These are phyloP conservation scores for Tholera decimalis DNA, from an alignment of 2,888 invertebrate genomes.

Conservation along the genomic window DNA sequence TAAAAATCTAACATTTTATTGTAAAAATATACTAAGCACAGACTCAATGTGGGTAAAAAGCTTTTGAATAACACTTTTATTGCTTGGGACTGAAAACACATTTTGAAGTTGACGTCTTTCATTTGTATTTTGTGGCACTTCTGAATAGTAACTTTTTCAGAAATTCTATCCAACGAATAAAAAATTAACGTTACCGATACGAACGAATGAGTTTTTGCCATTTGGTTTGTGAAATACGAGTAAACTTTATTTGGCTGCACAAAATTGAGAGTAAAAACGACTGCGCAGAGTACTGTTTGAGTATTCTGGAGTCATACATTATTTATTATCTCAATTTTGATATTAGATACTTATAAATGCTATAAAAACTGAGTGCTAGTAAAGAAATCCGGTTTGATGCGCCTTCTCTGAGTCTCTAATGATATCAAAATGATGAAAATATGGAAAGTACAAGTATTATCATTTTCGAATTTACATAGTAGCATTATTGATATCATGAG, in stretches of 20 bases:
- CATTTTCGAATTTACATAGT: constrained; percentile 18
- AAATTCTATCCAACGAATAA: constrained; percentile 7
- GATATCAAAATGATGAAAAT: constrained; percentile 17
- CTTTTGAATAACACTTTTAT: constrained; percentile 25
- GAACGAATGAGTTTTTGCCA: constrained; percentile 4
- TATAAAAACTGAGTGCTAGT: neutral
- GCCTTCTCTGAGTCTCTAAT: constrained; percentile 1
- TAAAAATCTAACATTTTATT: constrained; percentile 9
- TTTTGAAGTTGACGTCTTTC: constrained; percentile 20
- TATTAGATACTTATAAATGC: neutral
- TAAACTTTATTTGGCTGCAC: constrained; percentile 17
- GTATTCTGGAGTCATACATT: constrained; percentile 1
- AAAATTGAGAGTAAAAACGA: constrained; percentile 24
- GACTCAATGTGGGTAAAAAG: constrained; percentile 16
- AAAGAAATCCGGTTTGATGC: neutral
- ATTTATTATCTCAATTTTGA: neutral
- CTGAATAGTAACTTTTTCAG: constrained; percentile 4
- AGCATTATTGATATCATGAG: constrained; percentile 20
- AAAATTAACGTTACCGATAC: constrained; percentile 16
- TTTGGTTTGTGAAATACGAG: constrained; percentile 33
- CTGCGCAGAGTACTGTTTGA: constrained; percentile 1
- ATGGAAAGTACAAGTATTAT: constrained; percentile 16
- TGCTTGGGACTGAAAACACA: constrained; percentile 22
- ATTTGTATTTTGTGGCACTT: constrained; percentile 20
- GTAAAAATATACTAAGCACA: constrained; percentile 15